These are phyloP conservation scores for Oscheius sp. DNA, from an alignment of 2,888 invertebrate genomes.

Conservation along the genomic window DNA sequence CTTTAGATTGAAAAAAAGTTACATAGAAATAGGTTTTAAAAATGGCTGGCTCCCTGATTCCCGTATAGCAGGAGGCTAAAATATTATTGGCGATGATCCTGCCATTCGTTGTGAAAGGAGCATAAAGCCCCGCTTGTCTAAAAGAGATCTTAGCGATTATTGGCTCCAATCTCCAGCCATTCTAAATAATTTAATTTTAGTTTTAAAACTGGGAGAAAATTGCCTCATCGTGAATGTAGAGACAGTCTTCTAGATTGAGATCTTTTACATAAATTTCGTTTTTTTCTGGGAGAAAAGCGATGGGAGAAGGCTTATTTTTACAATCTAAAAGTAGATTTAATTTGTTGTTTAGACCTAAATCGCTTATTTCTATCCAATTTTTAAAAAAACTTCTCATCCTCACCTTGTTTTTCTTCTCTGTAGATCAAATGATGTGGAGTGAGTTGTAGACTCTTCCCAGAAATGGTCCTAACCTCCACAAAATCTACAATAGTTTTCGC, in stretches of 20 bases:
- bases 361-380: no score
- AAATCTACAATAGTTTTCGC: neutral
- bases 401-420: neutral
- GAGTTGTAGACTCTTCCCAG: neutral
- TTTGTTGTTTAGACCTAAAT: no score
- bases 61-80: neutral
- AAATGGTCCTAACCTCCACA: neutral
- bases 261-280: no score
- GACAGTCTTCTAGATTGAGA: no score
- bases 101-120: constrained; percentile 11
- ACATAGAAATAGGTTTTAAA: neutral
- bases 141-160: neutral
- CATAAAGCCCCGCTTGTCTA: constrained; percentile 9
- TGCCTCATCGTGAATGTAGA: neutral
- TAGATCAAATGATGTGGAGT: constrained; percentile 4
- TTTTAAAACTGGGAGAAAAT: neutral
- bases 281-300: no score
- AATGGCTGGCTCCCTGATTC: neutral
- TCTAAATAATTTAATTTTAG: neutral
- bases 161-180: neutral
- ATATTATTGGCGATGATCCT: neutral
- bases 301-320: no score
- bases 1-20: neutral
- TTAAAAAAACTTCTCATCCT: no score
- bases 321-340: no score